Base-by-base conservation (phyloP, 2,888 invertebrate species). In the Ornithoptera alexandrae region DNA sequence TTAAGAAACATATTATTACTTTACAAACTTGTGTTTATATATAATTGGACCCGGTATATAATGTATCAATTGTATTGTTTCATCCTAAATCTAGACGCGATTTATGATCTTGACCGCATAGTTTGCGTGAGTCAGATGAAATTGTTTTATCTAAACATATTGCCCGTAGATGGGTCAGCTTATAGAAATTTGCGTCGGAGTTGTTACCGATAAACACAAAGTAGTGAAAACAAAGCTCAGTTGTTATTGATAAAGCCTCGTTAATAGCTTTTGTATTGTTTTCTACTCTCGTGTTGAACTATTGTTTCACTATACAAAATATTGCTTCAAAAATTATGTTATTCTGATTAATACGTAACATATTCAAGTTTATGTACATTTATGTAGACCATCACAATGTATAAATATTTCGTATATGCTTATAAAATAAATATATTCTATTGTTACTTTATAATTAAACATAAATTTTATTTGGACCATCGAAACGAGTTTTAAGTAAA, bases 101-200 rank as follows among this genome's bases (percentile, higher is more conserved):
- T 89, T 89, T 89, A 89, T 84, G 84, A 82, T 83, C 79, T 80
- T 82, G 79, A 68, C 74, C 88, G 82, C 84, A 87, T 88, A 88
- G 88, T 88, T 89, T 84, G 80, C 84, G 83, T 79, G 81, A 84
- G 84, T 82, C 84, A 80, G 84, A 84, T 84, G 85, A 87, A 89
- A 89, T 90, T 88, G 89, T 89, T 89, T 88, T 84, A 89, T 88
- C 85, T 83, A 80, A 87, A 90, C 89, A 88, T 89, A 90, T 88
- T 76, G 78, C 84, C 83, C 85, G 77, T 86, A 81, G 78, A 83
- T 83, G 86, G 86, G 81, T 76, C 79, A 77, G 84, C 82, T 87
- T 86, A 82, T 84, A 86, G 82, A 84, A 85, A 84, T 84, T 81
- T 79, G 78, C 77, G 77, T 80, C 73, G 72, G 83, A 84, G 83